phyloP scores from a whole-genome alignment of 2,888 invertebrate genomes.

The Augochlorella aurata region DNA sequence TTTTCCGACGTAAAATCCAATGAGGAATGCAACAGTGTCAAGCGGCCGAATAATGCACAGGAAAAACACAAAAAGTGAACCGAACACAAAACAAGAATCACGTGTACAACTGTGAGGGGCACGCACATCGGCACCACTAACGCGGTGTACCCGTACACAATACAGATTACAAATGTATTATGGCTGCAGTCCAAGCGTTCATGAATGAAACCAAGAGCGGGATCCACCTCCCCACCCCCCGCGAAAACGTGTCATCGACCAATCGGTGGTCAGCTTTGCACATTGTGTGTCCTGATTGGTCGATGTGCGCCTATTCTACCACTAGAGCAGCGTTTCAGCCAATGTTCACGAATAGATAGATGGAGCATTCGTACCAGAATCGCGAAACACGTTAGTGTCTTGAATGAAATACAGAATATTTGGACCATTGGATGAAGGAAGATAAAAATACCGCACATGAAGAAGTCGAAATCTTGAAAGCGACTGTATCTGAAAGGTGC shows the following conservation, averaged over 20 bases:
- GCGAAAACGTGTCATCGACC: slow-evolving; percentile 7
- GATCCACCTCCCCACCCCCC: slow-evolving; percentile 35
- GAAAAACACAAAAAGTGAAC: slow-evolving; percentile 68
- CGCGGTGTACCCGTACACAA: slow-evolving; percentile 77
- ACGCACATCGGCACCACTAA: slow-evolving; percentile 78
- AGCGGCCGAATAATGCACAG: slow-evolving; percentile 63
- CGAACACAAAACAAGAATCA: slow-evolving; percentile 70
- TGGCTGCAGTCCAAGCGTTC: slow-evolving; percentile 75
- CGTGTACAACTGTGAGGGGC: slow-evolving; percentile 72
- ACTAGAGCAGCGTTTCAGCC: not conserved
- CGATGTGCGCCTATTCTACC: not conserved
- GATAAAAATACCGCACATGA: no score
- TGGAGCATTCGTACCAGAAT: not conserved
- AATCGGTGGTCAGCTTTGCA: slow-evolving; percentile 19
- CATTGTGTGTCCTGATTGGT: slow-evolving; percentile 23
- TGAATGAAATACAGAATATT: no score
- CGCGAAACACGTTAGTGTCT: not conserved
- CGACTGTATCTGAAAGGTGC: no score
- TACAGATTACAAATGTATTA: slow-evolving; percentile 79
- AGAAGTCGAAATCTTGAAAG: no score
- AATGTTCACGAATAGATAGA: slow-evolving; percentile 11
- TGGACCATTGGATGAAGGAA: no score
- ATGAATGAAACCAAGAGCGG: slow-evolving; percentile 80
- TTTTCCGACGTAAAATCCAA: slow-evolving; percentile 62
- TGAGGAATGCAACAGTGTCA: slow-evolving; percentile 57